Conservation (phyloP, 2,888 invertebrate genomes). For the Gryllus longicercus region DNA sequence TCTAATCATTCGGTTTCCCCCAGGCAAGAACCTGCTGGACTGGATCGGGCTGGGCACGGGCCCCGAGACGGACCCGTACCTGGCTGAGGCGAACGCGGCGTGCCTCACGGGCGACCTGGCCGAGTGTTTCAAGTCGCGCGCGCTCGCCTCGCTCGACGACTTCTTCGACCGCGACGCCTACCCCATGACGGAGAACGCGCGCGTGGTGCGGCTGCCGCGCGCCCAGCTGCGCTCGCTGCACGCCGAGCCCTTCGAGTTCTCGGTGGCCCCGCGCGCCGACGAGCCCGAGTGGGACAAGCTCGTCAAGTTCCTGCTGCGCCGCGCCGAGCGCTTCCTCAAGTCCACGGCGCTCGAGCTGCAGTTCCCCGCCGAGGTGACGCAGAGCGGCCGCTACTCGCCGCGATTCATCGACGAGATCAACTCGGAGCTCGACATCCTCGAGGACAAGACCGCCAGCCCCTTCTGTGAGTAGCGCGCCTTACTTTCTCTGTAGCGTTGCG, state of each 20-base stretch:
- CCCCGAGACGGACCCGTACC: conserved; percentile 70
- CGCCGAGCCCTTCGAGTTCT: conserved; percentile 71
- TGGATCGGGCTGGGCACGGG: conserved; percentile 75
- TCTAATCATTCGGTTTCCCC: conserved; percentile 38
- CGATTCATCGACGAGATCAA: conserved; percentile 80
- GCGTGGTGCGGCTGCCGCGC: conserved; percentile 65
- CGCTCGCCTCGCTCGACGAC: conserved; percentile 69
- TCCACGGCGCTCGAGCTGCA: conserved; percentile 73
- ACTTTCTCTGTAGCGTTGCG: too few species aligned
- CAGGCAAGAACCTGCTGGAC: conserved; percentile 69
- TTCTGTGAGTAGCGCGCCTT: conserved; percentile 63
- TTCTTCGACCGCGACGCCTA: conserved; percentile 64
- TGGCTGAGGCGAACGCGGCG: conserved; percentile 68
- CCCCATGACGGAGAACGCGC: conserved; percentile 67
- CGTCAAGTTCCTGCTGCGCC: conserved; percentile 69
- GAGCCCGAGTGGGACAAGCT: conserved; percentile 80
- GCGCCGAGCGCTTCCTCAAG: conserved; percentile 69
- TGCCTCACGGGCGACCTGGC: conserved; percentile 78
- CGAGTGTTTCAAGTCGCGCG: conserved; percentile 80
- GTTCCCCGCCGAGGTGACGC: conserved; percentile 71
- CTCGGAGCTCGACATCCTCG: conserved; percentile 76
- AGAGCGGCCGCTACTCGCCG: conserved; percentile 70
- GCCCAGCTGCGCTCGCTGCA: conserved; percentile 64
- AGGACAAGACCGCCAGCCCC: conserved; percentile 74
- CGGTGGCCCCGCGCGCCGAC: conserved; percentile 64